Evolutionary conservation across 1,140 invertebrate species (phyloP).

Genomic region (Manduca sexta): DNA sequence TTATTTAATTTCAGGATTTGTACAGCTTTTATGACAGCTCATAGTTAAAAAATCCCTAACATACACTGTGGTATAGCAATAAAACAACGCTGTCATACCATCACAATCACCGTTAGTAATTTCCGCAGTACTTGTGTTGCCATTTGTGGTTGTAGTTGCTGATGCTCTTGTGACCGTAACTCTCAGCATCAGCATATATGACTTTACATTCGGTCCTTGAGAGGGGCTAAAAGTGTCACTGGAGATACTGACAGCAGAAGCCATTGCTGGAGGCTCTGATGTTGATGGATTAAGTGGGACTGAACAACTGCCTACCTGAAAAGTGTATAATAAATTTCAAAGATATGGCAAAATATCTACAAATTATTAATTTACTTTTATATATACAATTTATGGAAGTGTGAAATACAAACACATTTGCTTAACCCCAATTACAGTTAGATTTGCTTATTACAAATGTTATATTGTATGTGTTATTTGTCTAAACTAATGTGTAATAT

Average conservation of each 20-base stretch:
- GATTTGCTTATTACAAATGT: no score
- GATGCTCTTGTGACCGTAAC: slow-evolving; percentile 74
- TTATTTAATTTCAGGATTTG: no score
- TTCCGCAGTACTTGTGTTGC: slow-evolving; percentile 62
- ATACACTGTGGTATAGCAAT: no score
- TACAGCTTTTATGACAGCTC: no score
- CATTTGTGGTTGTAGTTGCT: slow-evolving; percentile 32
- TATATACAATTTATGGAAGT: no score
- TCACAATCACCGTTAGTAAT: slow-evolving; percentile 69
- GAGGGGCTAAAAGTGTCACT: slow-evolving; percentile 87
- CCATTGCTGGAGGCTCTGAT: slow-evolving; percentile 79
- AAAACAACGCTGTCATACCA: slow-evolving; percentile 33
- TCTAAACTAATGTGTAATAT: no score
- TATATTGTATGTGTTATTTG: no score
- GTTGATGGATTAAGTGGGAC: slow-evolving; percentile 88
- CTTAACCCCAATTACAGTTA: no score
- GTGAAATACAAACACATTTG: no score
- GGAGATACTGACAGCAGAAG: slow-evolving; percentile 87
- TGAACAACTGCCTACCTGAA: slow-evolving; percentile 80
- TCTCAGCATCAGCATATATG: slow-evolving; percentile 89
- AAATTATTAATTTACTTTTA: neutral
- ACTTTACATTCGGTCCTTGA: slow-evolving; percentile 89
- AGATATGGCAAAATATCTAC: neutral
- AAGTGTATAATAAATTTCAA: neutral
- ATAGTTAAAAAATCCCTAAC: no score